Evolutionary conservation across 2,797 vertebrate genomes (phyloP), one percentile per base, ranked within the genome.

Genomic region (Stomatorhinus walkeri): DNA sequence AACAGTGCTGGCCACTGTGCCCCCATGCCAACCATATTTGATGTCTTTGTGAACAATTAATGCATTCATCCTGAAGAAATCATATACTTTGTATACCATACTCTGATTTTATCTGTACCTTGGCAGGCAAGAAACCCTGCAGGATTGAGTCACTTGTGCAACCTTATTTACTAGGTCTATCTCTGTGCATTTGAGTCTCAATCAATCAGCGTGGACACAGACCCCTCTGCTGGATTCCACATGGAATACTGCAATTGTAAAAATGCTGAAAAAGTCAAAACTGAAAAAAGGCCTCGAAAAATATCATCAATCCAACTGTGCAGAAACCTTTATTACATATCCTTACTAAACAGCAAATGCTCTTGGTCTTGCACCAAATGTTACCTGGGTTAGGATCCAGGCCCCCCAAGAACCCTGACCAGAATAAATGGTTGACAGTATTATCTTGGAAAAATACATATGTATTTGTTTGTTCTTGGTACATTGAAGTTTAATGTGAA

Each of bases 291-390:
- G 76, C 88, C 91, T 90, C 9, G 64, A 79, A 79, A 91, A 91
- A 89, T 89, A 54, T 52, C 85, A 90, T 84, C n/a, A 52, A 79
- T 68, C 48, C 88, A 16, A 49, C 28, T 76, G 22, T 12, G 48
- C 88, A 9, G 56, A 56, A 85, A 76, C 88, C 84, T 22, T 32
- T 32, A 32, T 32, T 32, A 32, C 1, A 32, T 32, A 76, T 68
- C 89, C 88, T 88, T 91, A 89, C 87, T 49, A 64, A 88, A 91
- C 91, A 90, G 84, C 90, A 91, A 93, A 91, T 88, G 86, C 89
- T 89, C 90, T 85, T 28, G 46, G 83, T 22, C 83, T 85, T 19
- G 83, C 46, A 49, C 46, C 83, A 48, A 16, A 85, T 85, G 83
- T 22, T 85, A 22, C 19, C 83, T 85, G 83, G 48, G n/a, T 28